Conservation (phyloP, 2,113 vertebrate genomes). For the Malurus melanocephalus region DNA sequence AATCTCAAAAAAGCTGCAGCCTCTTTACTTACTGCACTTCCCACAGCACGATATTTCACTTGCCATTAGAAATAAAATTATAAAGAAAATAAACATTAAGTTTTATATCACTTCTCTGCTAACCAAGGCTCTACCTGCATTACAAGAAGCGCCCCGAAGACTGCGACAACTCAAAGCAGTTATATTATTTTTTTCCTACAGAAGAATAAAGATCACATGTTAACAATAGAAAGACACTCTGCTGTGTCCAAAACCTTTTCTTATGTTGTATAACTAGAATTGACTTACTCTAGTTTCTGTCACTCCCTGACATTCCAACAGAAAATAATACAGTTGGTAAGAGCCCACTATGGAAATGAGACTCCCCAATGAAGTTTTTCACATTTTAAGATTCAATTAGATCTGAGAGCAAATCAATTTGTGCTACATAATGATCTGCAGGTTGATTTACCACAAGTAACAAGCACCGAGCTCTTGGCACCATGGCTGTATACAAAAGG, state of each 20-base stretch:
- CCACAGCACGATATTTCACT: neutral
- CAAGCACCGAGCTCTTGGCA: neutral
- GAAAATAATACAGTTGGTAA: neutral
- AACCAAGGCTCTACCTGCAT: neutral
- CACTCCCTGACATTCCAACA: neutral
- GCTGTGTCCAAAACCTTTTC: neutral
- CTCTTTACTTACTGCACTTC: neutral
- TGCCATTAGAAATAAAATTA: neutral
- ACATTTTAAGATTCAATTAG: neutral
- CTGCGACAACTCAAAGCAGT: neutral
- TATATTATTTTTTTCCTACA: neutral
- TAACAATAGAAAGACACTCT: neutral
- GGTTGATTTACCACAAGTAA: neutral
- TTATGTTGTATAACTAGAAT: neutral
- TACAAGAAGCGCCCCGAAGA: neutral
- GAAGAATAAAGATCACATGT: neutral
- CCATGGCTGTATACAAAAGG: neutral
- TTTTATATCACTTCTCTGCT: neutral
- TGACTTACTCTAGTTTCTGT: neutral
- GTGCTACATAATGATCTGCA: neutral
- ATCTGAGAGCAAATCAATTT: neutral
- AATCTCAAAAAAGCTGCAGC: neutral
- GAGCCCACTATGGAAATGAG: neutral
- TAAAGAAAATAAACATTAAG: neutral
- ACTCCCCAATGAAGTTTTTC: neutral